Conservation (phyloP, 2,113 vertebrate species). For the Ictalurus furcatus region DNA sequence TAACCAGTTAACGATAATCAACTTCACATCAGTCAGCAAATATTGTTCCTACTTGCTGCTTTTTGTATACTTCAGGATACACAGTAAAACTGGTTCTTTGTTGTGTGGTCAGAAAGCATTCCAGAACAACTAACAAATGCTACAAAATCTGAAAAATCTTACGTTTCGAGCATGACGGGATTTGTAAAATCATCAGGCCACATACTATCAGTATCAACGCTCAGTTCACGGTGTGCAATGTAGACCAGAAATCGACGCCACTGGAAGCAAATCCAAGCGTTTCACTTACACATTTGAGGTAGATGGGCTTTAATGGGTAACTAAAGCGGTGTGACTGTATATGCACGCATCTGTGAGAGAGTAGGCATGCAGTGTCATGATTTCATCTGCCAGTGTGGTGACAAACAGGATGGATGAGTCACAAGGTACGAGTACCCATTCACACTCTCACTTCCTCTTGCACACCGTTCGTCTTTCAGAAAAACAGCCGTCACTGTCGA, state of each 20-base stretch:
- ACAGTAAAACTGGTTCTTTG: neutral
- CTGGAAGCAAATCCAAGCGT: neutral
- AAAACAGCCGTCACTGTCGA: slow-evolving; percentile 35
- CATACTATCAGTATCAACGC: neutral
- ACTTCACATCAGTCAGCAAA: neutral
- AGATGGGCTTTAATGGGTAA: slow-evolving; percentile 33
- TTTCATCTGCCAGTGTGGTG: slow-evolving; percentile 38
- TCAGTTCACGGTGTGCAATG: neutral
- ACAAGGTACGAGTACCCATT: slow-evolving; percentile 25
- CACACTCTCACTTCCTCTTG: slow-evolving; percentile 19
- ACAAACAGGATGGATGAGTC: slow-evolving; percentile 61
- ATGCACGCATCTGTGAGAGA: slow-evolving; percentile 11
- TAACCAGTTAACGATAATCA: too few relatives aligned
- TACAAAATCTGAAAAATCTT: neutral
- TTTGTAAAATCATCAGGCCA: neutral
- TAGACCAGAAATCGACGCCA: neutral
- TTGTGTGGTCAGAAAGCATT: neutral
- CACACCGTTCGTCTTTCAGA: slow-evolving; percentile 1
- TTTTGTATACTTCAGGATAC: neutral
- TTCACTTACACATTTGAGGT: too few relatives aligned
- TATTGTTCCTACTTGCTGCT: neutral
- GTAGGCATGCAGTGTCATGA: slow-evolving; percentile 39
- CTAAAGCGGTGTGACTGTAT: neutral
- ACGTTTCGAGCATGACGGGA: neutral
- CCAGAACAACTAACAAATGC: neutral